A percentile compares a stretch with the other conserved stretches of the same genome.
Evolutionary conservation across 2,113 vertebrate genomes (phyloP).

Genomic region (Noctilio leporinus): DNA sequence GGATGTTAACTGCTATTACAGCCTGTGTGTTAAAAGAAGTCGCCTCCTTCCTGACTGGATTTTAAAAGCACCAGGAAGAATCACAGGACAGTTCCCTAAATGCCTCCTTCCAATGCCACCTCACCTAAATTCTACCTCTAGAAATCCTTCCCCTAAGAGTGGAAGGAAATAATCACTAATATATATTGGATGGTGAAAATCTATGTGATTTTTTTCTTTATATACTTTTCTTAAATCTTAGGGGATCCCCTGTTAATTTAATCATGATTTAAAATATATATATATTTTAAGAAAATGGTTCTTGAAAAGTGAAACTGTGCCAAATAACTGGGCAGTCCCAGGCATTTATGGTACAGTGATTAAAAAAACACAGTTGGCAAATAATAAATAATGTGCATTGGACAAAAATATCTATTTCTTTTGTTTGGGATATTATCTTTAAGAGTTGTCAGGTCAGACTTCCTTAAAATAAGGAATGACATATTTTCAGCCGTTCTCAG

Average conservation of each 20-base stretch:
- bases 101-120: background rate
- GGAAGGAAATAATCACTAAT: background rate
- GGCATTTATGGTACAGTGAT: background rate
- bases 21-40: background rate
- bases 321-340: background rate
- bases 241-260: background rate
- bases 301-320: background rate
- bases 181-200: background rate
- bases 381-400: background rate
- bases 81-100: background rate
- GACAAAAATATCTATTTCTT: background rate
- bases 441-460: background rate
- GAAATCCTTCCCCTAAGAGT: background rate
- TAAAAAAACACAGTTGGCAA: background rate
- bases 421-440: background rate
- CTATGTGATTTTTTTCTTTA: background rate
- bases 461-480: background rate
- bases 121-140: background rate
- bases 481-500: background rate
- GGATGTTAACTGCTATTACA: background rate
- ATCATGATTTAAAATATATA: background rate
- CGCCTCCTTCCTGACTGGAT: background rate
- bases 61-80: background rate
- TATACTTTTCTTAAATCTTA: background rate
- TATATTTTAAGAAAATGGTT: background rate